Evolutionary conservation across 2,888 invertebrate genomes (phyloP).

Genomic region (Gymnoscelis rufifasciata): DNA sequence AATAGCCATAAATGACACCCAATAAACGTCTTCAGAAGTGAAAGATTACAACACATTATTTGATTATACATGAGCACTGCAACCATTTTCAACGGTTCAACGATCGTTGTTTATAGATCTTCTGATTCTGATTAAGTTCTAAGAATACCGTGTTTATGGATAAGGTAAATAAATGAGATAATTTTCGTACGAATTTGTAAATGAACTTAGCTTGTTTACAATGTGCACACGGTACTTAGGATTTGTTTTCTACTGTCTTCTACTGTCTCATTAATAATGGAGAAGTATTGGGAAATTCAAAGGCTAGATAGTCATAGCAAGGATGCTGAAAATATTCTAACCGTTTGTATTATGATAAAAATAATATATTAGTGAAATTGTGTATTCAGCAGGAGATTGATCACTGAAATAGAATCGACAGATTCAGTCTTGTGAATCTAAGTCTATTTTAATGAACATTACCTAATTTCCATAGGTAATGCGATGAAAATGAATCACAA

Average conservation of each 20-base stretch:
- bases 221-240: slow-evolving; percentile 26
- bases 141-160: slow-evolving; percentile 23
- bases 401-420: slow-evolving; percentile 14
- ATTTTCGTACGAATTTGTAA: slow-evolving; percentile 21
- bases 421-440: slow-evolving; percentile 18
- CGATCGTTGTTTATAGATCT: slow-evolving; percentile 2
- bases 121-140: slow-evolving; percentile 12
- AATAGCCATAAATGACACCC: slow-evolving; percentile 3
- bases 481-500: slow-evolving; percentile 41
- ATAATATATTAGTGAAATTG: no score
- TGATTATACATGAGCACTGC: neutral
- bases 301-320: slow-evolving; percentile 19
- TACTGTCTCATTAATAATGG: slow-evolving; percentile 4
- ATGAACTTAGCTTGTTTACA: slow-evolving; percentile 20
- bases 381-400: slow-evolving; percentile 14
- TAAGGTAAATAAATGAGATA: slow-evolving; percentile 15
- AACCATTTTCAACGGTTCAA: neutral
- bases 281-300: slow-evolving; percentile 3
- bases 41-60: slow-evolving; percentile 2
- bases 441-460: slow-evolving; percentile 9
- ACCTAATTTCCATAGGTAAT: slow-evolving; percentile 22
- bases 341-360: slow-evolving; percentile 10
- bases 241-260: slow-evolving; percentile 20
- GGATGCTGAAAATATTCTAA: slow-evolving; percentile 10
- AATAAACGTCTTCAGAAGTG: slow-evolving; percentile 4